Evolutionary conservation across 2,888 invertebrate species (phyloP).

Genomic region (Xylocampa areola): DNA sequence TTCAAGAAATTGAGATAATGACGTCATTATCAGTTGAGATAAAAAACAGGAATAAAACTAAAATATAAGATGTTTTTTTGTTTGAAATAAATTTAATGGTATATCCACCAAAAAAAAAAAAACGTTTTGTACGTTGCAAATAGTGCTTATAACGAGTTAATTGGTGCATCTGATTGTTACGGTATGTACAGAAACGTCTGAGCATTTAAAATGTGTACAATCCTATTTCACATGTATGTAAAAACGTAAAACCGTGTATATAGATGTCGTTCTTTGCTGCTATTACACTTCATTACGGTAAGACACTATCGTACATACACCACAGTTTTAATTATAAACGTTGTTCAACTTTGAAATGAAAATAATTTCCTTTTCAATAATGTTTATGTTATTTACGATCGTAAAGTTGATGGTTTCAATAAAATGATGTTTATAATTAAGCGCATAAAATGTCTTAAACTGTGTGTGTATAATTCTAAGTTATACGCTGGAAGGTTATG

Average conservation of each 20-base stretch:
- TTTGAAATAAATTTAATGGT: neutral
- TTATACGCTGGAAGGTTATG: conserved; percentile 42
- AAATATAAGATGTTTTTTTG: too few species aligned
- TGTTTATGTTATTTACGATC: conserved; percentile 31
- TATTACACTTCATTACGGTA: conserved; percentile 14
- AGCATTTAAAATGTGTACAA: conserved; percentile 28
- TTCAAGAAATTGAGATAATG: neutral
- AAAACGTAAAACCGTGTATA: conserved; percentile 24
- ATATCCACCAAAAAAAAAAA: neutral
- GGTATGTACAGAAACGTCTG: conserved; percentile 21
- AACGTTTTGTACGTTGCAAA: conserved; percentile 19
- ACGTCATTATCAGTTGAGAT: too few species aligned
- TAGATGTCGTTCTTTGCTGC: conserved; percentile 15
- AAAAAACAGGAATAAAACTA: too few species aligned
- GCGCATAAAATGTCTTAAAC: conserved; percentile 36
- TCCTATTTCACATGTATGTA: conserved; percentile 7
- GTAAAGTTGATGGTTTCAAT: conserved; percentile 31
- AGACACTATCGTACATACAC: conserved; percentile 30
- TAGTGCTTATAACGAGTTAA: conserved; percentile 6
- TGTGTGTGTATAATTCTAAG: conserved; percentile 47
- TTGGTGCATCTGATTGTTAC: conserved; percentile 9
- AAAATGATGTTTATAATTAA: conserved; percentile 58
- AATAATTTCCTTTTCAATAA: conserved; percentile 23
- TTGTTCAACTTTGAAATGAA: conserved; percentile 34
- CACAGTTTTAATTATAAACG: conserved; percentile 56